A percentile compares a stretch with the other conserved stretches of the same genome.
These are phyloP conservation scores for Caloenas nicobarica DNA, from an alignment of 2,113 vertebrate genomes.

Conservation along the genomic window DNA sequence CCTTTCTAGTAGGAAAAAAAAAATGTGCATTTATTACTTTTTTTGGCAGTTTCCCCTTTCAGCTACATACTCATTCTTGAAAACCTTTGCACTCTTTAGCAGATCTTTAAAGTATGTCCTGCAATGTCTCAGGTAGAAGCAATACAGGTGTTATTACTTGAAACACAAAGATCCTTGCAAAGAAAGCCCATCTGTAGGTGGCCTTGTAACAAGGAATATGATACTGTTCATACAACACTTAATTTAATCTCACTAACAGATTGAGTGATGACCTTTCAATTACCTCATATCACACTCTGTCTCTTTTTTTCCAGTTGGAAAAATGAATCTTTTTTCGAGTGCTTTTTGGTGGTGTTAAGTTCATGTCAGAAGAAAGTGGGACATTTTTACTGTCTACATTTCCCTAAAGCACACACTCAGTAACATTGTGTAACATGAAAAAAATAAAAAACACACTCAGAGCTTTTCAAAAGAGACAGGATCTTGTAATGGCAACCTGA, in stretches of 20 bases:
- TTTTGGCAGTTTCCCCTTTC: not conserved
- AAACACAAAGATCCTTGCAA: not conserved
- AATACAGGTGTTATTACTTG: not conserved
- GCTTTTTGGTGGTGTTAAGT: not conserved
- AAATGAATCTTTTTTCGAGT: not conserved
- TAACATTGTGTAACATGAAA: not conserved
- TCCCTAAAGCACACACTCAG: not conserved
- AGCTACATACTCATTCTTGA: not conserved
- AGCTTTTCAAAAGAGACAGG: not conserved
- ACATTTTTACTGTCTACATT: not conserved
- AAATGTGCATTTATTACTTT: not conserved
- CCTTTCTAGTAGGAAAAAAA: not conserved
- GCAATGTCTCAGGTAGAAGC: not conserved
- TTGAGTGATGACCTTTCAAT: not conserved
- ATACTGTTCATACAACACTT: not conserved
- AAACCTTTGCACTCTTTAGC: not conserved
- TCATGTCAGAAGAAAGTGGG: not conserved
- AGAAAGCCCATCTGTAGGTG: not conserved
- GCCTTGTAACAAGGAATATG: not conserved
- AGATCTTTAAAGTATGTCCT: not conserved
- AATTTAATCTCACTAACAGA: not conserved
- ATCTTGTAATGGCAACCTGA: slow-evolving; percentile 7
- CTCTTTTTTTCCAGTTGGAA: not conserved
- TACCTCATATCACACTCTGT: not conserved
- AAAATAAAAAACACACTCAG: not conserved